Percentiles rank a stretch among this genome's conserved stretches.
phyloP scores from a whole-genome alignment of 2,888 invertebrate species.

The Nineta flava region DNA sequence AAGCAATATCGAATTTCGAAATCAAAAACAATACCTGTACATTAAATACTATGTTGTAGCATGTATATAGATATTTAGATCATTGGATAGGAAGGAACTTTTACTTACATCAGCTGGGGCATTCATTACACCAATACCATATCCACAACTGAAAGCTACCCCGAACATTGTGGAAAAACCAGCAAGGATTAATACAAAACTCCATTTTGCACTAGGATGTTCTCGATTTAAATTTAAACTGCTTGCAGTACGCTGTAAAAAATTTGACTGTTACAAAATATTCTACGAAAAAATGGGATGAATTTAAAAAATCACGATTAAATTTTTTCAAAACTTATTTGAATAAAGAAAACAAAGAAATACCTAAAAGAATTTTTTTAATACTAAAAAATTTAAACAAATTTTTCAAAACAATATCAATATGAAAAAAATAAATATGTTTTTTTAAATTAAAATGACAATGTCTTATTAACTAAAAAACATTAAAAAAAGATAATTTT shows the following conservation, averaged over 20 bases:
- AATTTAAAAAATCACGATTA: neutral
- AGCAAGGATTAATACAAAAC: slow-evolving; percentile 45
- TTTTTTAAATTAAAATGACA: no score
- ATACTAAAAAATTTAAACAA: no score
- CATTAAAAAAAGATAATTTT: no score
- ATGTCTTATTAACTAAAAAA: no score
- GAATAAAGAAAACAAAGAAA: no score
- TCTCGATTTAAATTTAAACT: slow-evolving; percentile 23
- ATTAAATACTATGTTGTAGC: no score
- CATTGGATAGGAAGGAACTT: neutral
- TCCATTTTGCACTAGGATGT: slow-evolving; percentile 36
- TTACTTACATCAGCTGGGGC: slow-evolving; percentile 58
- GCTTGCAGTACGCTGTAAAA: slow-evolving; percentile 8
- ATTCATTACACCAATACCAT: slow-evolving; percentile 75
- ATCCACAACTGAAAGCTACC: slow-evolving; percentile 66
- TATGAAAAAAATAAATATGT: no score
- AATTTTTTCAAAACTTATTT: neutral
- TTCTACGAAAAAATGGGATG: neutral
- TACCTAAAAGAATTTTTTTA: no score
- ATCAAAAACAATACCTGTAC: no score
- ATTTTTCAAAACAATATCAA: no score
- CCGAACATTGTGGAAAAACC: slow-evolving; percentile 59
- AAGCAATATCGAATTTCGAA: no score
- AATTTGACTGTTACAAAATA: neutral
- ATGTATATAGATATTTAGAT: no score